These are phyloP conservation scores for Melanerpes aurifrons DNA, from an alignment of 2,113 vertebrate species.

Conservation along the genomic window DNA sequence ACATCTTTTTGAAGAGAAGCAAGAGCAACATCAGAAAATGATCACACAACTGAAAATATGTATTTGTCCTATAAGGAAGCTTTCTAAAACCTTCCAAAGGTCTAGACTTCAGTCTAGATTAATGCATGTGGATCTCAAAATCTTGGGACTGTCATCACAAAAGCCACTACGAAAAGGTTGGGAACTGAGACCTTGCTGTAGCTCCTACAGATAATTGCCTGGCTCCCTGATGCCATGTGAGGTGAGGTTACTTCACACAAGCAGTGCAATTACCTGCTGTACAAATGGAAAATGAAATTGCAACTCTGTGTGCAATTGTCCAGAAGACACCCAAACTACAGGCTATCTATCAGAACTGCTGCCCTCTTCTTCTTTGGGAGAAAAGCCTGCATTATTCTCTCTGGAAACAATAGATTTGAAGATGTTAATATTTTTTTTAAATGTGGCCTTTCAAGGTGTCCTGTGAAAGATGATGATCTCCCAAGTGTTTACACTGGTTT, in stretches of 20 bases:
- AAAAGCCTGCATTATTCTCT: neutral
- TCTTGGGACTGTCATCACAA: neutral
- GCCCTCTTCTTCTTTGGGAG: neutral
- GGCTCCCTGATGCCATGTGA: neutral
- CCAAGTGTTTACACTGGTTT: neutral
- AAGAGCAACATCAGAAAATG: neutral
- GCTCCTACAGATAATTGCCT: neutral
- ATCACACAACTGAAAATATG: neutral
- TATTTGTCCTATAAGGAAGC: neutral
- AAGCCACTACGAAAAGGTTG: neutral
- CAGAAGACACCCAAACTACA: neutral
- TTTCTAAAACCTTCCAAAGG: neutral
- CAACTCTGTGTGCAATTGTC: neutral
- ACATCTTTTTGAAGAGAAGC: neutral
- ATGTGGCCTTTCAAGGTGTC: neutral
- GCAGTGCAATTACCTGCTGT: neutral
- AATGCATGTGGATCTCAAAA: neutral
- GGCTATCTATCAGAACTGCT: neutral
- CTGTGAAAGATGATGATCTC: neutral
- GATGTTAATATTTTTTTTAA: neutral
- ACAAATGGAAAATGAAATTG: conserved; percentile 29
- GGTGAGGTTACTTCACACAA: neutral
- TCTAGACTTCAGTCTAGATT: neutral
- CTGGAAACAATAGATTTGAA: neutral
- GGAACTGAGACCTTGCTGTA: neutral